phyloP scores from a whole-genome alignment of 2,888 invertebrate species.

The Seladonia tumulorum region DNA sequence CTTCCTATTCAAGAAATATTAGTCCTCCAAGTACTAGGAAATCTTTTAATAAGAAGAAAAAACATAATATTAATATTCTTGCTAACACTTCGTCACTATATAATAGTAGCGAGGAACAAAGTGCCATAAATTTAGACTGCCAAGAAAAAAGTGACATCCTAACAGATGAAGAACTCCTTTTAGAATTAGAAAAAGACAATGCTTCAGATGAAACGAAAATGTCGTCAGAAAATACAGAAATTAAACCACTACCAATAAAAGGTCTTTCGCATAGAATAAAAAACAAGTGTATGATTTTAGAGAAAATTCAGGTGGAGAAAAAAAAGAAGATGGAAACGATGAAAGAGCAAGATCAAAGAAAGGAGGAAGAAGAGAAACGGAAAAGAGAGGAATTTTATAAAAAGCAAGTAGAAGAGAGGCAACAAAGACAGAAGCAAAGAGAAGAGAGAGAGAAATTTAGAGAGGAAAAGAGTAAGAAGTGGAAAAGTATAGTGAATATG shows the following conservation, averaged over 20 bases:
- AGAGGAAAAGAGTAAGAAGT: constrained; percentile 48
- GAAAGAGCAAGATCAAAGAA: constrained; percentile 43
- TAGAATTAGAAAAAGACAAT: constrained; percentile 60
- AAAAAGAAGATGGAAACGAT: constrained; percentile 51
- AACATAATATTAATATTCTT: neutral
- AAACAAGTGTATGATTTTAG: constrained; percentile 48
- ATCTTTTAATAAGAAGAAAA: constrained; percentile 37
- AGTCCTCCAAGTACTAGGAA: constrained; percentile 64
- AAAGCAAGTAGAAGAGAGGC: constrained; percentile 39
- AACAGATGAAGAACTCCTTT: constrained; percentile 48
- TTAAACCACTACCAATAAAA: constrained; percentile 53
- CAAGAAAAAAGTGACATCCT: constrained; percentile 26
- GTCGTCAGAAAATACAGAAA: constrained; percentile 42
- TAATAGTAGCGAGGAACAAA: constrained; percentile 30
- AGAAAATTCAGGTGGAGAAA: constrained; percentile 37
- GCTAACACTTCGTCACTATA: constrained; percentile 31
- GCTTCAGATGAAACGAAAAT: constrained; percentile 48
- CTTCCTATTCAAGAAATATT: constrained; percentile 66
- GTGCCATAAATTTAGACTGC: neutral
- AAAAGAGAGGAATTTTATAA: constrained; percentile 51
- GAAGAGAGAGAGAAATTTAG: constrained; percentile 39
- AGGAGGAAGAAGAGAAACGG: constrained; percentile 46
- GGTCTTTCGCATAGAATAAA: constrained; percentile 45
- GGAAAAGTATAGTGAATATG: constrained; percentile 33
- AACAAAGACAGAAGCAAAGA: constrained; percentile 25